A percentile compares a stretch with the other conserved stretches of the same genome.
These are phyloP conservation scores for Drosophila navojoa DNA, from an alignment of 1,140 invertebrate genomes.

Conservation along the genomic window DNA sequence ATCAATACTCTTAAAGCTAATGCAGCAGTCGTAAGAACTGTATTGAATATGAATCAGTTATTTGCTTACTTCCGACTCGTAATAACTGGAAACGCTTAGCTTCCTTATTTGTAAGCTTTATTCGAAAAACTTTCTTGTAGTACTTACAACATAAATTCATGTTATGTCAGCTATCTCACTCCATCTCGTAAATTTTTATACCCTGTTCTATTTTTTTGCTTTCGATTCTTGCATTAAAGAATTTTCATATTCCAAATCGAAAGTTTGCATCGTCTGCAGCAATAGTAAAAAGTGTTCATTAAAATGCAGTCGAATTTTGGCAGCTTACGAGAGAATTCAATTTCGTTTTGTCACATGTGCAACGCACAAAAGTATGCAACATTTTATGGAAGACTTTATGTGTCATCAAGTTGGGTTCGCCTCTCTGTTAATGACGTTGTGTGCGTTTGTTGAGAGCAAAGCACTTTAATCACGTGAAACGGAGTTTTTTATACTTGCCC, in stretches of 20 bases:
- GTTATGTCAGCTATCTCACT: not conserved
- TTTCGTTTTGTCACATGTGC: constrained; percentile 16
- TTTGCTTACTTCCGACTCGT: too few species aligned
- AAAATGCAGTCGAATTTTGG: constrained; percentile 35
- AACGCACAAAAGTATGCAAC: constrained; percentile 31
- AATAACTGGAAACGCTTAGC: too few species aligned
- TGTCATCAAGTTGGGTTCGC: constrained; percentile 5
- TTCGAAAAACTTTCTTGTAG: too few species aligned
- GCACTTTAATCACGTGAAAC: constrained; percentile 1
- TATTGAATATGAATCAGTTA: too few species aligned
- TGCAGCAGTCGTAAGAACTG: too few species aligned
- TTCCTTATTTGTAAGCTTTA: too few species aligned
- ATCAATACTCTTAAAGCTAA: too few species aligned
- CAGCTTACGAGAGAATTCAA: constrained; percentile 37
- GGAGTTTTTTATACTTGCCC: not conserved
- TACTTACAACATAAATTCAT: too few species aligned
- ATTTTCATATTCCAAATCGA: not conserved
- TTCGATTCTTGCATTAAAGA: not conserved
- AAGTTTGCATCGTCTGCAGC: constrained; percentile 12
- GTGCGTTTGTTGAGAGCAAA: not conserved
- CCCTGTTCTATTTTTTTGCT: too few species aligned
- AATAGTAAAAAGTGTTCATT: constrained; percentile 28
- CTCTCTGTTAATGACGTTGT: constrained; percentile 23
- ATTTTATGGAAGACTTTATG: not conserved
- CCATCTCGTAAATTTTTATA: not conserved